Percentiles rank a stretch among this genome's conserved stretches.
phyloP scores from a whole-genome alignment of 2,113 vertebrate species.

The Romanogobio albipinnatus region DNA sequence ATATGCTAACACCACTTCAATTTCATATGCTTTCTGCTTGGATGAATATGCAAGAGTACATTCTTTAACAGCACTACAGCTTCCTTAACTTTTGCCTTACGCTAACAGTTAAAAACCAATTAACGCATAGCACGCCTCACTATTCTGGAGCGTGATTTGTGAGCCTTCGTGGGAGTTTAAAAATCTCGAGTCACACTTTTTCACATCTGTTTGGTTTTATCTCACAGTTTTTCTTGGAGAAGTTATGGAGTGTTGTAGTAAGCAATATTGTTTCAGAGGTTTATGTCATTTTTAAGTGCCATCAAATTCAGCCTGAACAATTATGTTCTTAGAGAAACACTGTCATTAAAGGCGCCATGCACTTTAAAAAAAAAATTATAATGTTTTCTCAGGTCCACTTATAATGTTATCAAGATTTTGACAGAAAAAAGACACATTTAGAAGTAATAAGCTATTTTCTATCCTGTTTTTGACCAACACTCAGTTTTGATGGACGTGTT shows the following conservation, averaged over 20 bases:
- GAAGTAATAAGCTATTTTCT: too few relatives aligned
- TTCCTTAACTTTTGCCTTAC: constrained; percentile 18
- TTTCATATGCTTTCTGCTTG: constrained; percentile 19
- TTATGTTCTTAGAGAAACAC: neutral
- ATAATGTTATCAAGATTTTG: too few relatives aligned
- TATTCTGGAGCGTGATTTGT: constrained; percentile 16
- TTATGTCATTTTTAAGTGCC: neutral
- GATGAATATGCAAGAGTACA: constrained; percentile 33
- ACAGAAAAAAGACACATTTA: too few relatives aligned
- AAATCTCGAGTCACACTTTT: neutral
- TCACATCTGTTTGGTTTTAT: neutral
- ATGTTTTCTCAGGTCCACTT: too few relatives aligned
- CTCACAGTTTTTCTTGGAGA: neutral
- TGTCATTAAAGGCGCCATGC: too few relatives aligned
- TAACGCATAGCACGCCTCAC: constrained; percentile 5
- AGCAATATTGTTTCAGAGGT: neutral
- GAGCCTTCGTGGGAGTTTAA: neutral
- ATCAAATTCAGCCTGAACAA: neutral
- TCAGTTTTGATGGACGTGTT: too few relatives aligned
- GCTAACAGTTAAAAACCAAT: constrained; percentile 39
- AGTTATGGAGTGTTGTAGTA: neutral
- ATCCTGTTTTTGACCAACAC: too few relatives aligned
- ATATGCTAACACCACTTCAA: constrained; percentile 41
- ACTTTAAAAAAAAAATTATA: too few relatives aligned
- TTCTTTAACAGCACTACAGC: constrained; percentile 18